A percentile compares a stretch with the other conserved stretches of the same genome.
phyloP scores from a whole-genome alignment of 1,140 invertebrate genomes.

The Gonatopus flavifemur region DNA sequence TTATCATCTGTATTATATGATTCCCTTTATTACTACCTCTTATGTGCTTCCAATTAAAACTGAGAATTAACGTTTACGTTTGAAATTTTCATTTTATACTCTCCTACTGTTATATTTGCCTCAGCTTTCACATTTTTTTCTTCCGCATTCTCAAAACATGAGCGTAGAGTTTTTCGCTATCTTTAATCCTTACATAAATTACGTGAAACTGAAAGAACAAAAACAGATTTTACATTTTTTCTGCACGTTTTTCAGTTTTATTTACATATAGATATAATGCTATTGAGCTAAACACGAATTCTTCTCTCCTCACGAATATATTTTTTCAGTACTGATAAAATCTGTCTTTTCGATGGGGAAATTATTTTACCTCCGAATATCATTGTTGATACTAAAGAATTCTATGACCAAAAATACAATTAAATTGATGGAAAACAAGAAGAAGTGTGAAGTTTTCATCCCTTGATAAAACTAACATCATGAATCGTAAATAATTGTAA shows the following conservation, averaged over 20 bases:
- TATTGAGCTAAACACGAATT: conserved; percentile 31
- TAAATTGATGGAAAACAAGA: too few relatives aligned
- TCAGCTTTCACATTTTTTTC: too few relatives aligned
- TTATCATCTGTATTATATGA: too few relatives aligned
- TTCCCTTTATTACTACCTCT: too few relatives aligned
- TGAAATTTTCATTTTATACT: conserved; percentile 26
- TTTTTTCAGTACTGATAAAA: conserved; percentile 35
- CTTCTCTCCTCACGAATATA: conserved; percentile 32
- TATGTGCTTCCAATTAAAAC: too few relatives aligned
- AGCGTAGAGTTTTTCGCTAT: conserved; percentile 42
- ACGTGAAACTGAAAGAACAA: conserved; percentile 43
- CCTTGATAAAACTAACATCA: too few relatives aligned
- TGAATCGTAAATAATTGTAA: too few relatives aligned
- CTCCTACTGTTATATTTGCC: too few relatives aligned
- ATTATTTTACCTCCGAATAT: too few relatives aligned
- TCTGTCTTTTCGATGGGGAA: conserved; percentile 25
- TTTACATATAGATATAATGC: conserved; percentile 54
- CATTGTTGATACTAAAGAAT: too few relatives aligned
- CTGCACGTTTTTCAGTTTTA: conserved; percentile 36
- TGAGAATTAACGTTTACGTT: conserved; percentile 34
- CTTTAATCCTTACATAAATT: conserved; percentile 45
- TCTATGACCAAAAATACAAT: too few relatives aligned
- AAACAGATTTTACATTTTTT: conserved; percentile 45
- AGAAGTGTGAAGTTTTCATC: too few relatives aligned
- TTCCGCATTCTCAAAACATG: conserved; percentile 31